Evolutionary conservation across 2,888 invertebrate species (phyloP).

Genomic region (Limnephilus rhombicus): DNA sequence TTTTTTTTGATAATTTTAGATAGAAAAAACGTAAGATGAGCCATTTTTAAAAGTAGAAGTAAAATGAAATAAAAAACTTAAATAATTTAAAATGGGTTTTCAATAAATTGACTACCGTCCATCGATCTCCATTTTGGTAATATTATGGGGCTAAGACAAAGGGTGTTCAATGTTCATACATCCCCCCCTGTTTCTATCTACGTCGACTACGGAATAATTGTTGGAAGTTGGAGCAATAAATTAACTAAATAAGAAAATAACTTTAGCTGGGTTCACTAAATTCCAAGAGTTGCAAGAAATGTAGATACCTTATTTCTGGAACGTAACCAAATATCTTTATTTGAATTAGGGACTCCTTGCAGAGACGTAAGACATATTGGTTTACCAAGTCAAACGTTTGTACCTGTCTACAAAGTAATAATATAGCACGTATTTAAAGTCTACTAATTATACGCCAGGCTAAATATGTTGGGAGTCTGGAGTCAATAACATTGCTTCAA

Average conservation of each 20-base stretch:
- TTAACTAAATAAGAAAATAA: not conserved
- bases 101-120: no score
- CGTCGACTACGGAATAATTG: not conserved
- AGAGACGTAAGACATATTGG: not conserved
- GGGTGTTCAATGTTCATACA: not conserved
- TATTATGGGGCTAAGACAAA: no score
- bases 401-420: not conserved
- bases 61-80: no score
- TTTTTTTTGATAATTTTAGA: no score
- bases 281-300: not conserved
- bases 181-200: not conserved
- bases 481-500: not conserved
- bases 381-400: not conserved
- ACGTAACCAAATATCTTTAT: not conserved
- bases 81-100: no score
- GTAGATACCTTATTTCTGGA: not conserved
- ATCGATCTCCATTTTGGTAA: no score
- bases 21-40: no score
- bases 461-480: not conserved
- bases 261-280: not conserved
- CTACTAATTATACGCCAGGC: not conserved
- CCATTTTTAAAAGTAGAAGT: no score
- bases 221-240: not conserved
- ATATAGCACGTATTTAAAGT: not conserved
- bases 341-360: not conserved